A percentile compares a stretch with the other conserved stretches of the same genome.
These are phyloP conservation scores for Sinelater perroti DNA, from an alignment of 2,888 invertebrate genomes.

Conservation along the genomic window DNA sequence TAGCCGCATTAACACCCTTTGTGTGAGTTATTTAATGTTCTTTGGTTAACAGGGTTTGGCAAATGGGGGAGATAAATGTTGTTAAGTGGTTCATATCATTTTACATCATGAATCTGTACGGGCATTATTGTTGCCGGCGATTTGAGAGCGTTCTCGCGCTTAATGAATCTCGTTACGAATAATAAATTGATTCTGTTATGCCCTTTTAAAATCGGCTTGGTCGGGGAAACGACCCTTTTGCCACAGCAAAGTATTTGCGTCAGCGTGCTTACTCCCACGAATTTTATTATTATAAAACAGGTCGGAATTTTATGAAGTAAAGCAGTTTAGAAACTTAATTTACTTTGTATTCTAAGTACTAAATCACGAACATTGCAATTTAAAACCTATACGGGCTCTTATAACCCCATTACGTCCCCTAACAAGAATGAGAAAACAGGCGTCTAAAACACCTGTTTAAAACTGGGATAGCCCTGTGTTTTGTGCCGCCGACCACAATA, in stretches of 20 bases:
- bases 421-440: slow-evolving; percentile 54
- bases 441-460: slow-evolving; percentile 58
- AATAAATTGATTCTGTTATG: slow-evolving; percentile 35
- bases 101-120: slow-evolving; percentile 57
- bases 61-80: slow-evolving; percentile 56
- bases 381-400: slow-evolving; percentile 18
- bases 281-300: not conserved
- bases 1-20: slow-evolving; percentile 60
- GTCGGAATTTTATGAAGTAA: not conserved
- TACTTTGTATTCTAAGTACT: not conserved
- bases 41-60: slow-evolving; percentile 56
- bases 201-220: slow-evolving; percentile 20
- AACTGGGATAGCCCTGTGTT: slow-evolving; percentile 44
- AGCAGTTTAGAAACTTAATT: not conserved
- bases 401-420: slow-evolving; percentile 27
- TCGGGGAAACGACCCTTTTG: slow-evolving; percentile 8
- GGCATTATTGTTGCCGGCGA: slow-evolving; percentile 53
- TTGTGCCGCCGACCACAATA: slow-evolving; percentile 48
- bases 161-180: slow-evolving; percentile 44
- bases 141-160: slow-evolving; percentile 33
- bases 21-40: slow-evolving; percentile 60
- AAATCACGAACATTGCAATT: too few species aligned
- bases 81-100: slow-evolving; percentile 60
- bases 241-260: too few species aligned
- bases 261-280: too few species aligned